Evolutionary conservation across 2,888 invertebrate genomes (phyloP).

Genomic region (Clepsis dumicolana): DNA sequence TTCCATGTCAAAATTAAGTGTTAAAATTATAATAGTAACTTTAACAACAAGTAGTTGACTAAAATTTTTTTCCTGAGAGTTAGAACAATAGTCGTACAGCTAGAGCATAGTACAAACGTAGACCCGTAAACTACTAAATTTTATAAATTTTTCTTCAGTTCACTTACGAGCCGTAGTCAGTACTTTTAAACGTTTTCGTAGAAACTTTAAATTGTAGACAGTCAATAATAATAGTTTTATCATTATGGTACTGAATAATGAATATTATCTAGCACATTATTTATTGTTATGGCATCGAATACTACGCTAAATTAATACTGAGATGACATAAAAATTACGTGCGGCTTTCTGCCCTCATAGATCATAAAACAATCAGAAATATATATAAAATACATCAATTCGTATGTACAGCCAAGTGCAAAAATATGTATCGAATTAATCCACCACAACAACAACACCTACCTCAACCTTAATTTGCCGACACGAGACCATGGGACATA

Average conservation of each 20-base stretch:
- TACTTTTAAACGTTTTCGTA: neutral
- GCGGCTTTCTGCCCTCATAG: slow-evolving; percentile 48
- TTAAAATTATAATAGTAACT: too few species aligned
- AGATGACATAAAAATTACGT: slow-evolving; percentile 56
- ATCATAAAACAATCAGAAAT: slow-evolving; percentile 38
- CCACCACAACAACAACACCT: too few species aligned
- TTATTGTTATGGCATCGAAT: slow-evolving; percentile 73
- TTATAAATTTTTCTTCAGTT: neutral
- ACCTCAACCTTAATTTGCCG: too few species aligned
- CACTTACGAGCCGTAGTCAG: neutral
- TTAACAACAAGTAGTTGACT: neutral
- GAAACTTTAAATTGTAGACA: slow-evolving; percentile 12
- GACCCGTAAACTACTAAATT: neutral
- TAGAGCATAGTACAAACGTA: neutral
- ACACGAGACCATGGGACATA: too few species aligned
- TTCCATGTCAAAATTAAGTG: too few species aligned
- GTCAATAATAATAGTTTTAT: slow-evolving; percentile 14
- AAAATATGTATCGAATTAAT: too few species aligned
- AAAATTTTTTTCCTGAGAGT: neutral
- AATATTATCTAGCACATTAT: slow-evolving; percentile 50
- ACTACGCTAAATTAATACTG: slow-evolving; percentile 80
- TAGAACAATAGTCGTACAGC: neutral
- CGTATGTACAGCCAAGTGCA: too few species aligned
- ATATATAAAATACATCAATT: neutral
- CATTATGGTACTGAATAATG: slow-evolving; percentile 32